Percentiles rank a stretch among this genome's conserved stretches.
Conservation (phyloP, 2,888 invertebrate species). For the Ectemnius continuus region DNA sequence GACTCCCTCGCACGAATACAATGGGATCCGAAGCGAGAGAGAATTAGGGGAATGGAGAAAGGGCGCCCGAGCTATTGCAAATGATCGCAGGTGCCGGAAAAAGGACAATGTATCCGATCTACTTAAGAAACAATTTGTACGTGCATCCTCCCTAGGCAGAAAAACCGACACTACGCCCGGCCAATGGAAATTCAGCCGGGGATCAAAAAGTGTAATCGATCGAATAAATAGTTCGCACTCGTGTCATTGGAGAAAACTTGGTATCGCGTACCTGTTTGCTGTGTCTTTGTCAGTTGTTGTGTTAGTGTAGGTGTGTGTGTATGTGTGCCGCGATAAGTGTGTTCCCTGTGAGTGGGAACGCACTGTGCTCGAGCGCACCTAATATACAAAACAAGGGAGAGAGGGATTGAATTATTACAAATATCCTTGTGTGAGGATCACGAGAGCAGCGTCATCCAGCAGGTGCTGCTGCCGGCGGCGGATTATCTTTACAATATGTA, state of each 20-base stretch:
- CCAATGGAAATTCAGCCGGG: slow-evolving; percentile 17
- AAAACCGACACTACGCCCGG: slow-evolving; percentile 22
- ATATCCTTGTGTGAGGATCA: slow-evolving; percentile 10
- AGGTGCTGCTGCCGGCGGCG: slow-evolving; percentile 25
- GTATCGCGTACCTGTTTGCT: neutral
- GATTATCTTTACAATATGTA: slow-evolving; percentile 9
- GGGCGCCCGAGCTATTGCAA: slow-evolving; percentile 7
- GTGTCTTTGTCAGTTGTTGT: neutral
- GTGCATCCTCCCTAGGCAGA: slow-evolving; percentile 14
- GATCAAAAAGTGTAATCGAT: neutral
- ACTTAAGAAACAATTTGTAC: slow-evolving; percentile 36
- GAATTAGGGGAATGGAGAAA: no score
- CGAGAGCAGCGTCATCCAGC: neutral
- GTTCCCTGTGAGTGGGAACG: slow-evolving; percentile 8
- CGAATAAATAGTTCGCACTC: neutral
- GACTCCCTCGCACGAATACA: no score
- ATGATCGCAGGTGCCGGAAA: slow-evolving; percentile 28
- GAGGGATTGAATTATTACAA: slow-evolving; percentile 33
- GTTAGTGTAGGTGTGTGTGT: neutral
- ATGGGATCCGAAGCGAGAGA: no score
- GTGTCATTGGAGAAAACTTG: neutral
- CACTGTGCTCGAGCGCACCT: neutral
- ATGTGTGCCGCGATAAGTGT: slow-evolving; percentile 11
- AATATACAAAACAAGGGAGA: slow-evolving; percentile 32
- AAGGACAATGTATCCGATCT: slow-evolving; percentile 33